Evolutionary conservation across 2,113 vertebrate genomes (phyloP).

Genomic region (Ptilonorhynchus violaceus): DNA sequence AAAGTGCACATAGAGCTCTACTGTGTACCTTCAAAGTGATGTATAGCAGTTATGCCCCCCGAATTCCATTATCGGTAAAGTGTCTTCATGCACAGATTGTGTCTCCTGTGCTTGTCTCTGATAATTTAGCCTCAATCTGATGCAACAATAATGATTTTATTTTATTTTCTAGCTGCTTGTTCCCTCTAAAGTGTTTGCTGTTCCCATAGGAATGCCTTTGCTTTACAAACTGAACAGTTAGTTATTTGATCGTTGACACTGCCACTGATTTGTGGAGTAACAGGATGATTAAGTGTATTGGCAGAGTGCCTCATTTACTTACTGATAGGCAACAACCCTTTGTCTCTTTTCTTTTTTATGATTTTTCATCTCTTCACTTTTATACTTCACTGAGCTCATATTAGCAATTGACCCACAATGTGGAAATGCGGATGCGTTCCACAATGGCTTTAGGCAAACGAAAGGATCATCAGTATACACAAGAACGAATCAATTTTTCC

Average conservation of each 20-base stretch:
- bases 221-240: constrained; percentile 26
- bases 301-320: constrained; percentile 42
- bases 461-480: background rate
- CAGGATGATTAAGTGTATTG: constrained; percentile 37
- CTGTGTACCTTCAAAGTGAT: background rate
- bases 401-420: constrained; percentile 16
- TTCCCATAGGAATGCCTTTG: constrained; percentile 10
- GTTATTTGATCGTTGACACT: constrained; percentile 6
- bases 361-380: background rate
- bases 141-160: background rate
- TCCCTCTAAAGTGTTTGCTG: background rate
- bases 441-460: background rate
- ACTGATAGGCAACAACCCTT: constrained; percentile 6
- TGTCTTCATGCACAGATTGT: background rate
- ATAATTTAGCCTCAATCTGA: constrained; percentile 21
- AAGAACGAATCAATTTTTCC: constrained; percentile 5
- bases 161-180: background rate
- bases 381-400: background rate
- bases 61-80: background rate
- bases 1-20: background rate
- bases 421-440: background rate
- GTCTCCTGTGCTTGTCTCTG: background rate
- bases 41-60: background rate
- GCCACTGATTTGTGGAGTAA: constrained; percentile 29
- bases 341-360: background rate